A percentile compares a stretch with the other conserved stretches of the same genome.
Evolutionary conservation across 2,888 invertebrate genomes (phyloP).

Genomic region (Orthonychiurus folsomi): DNA sequence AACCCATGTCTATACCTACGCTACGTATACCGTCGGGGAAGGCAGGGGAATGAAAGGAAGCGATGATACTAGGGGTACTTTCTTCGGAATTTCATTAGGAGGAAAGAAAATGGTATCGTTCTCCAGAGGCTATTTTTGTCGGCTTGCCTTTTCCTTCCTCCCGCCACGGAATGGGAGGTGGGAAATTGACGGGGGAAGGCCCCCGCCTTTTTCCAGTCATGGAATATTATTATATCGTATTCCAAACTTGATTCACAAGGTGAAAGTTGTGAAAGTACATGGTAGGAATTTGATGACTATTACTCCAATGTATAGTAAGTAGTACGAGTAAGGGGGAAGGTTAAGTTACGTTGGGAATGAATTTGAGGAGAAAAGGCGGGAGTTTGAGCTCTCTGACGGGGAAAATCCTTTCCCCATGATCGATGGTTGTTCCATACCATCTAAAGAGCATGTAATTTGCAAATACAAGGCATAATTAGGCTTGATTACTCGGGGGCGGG

Average conservation of each 20-base stretch:
- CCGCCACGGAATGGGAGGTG: slow-evolving; percentile 11
- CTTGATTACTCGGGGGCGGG: slow-evolving; percentile 26
- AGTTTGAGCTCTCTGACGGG: not conserved
- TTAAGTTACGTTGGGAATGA: slow-evolving; percentile 2
- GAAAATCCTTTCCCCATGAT: slow-evolving; percentile 27
- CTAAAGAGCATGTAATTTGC: slow-evolving; percentile 67
- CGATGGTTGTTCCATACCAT: slow-evolving; percentile 37
- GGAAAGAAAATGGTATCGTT: not conserved
- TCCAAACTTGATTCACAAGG: no score
- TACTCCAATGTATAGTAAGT: no score
- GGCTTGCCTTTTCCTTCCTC: slow-evolving; percentile 9
- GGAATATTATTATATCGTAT: no score
- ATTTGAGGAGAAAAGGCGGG: not conserved
- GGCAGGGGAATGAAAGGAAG: not conserved
- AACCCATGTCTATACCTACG: no score
- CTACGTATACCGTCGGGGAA: not conserved
- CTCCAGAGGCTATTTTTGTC: slow-evolving; percentile 1
- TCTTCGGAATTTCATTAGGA: not conserved
- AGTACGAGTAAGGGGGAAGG: not conserved
- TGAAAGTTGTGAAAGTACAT: not conserved
- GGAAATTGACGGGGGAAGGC: no score
- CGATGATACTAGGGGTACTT: not conserved
- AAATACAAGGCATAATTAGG: slow-evolving; percentile 39
- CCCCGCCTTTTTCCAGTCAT: no score
- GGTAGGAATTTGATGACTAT: not conserved